Percentiles rank a stretch among this genome's conserved stretches.
phyloP scores from a whole-genome alignment of 2,888 invertebrate genomes.

The Amphipoea oculea region DNA sequence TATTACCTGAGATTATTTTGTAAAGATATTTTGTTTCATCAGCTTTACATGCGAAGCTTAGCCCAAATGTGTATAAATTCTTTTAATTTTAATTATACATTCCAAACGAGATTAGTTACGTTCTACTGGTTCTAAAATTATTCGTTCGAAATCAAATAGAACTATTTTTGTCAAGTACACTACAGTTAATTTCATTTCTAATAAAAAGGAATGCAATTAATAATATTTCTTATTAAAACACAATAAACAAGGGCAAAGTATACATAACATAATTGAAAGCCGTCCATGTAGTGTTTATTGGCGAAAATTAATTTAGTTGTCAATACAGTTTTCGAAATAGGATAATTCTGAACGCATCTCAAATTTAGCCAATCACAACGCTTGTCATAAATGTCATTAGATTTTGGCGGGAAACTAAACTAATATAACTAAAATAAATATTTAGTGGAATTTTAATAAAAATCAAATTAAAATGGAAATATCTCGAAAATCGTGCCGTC shows the following conservation, averaged over 20 bases:
- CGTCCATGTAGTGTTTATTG: constrained; percentile 86
- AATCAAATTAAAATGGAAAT: constrained; percentile 77
- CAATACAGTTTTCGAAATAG: constrained; percentile 53
- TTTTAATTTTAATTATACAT: constrained; percentile 10
- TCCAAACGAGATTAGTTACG: constrained; percentile 55
- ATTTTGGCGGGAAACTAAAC: constrained; percentile 56
- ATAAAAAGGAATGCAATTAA: constrained; percentile 41
- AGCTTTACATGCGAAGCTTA: constrained; percentile 56
- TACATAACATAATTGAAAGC: constrained; percentile 81
- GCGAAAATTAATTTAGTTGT: constrained; percentile 67
- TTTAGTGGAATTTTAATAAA: constrained; percentile 18
- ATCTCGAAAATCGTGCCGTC: constrained; percentile 80
- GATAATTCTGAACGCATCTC: constrained; percentile 53
- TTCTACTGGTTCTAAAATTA: constrained; percentile 53
- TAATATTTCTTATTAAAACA: constrained; percentile 41
- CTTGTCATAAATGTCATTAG: constrained; percentile 40
- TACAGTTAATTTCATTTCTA: constrained; percentile 53
- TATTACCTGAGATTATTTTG: constrained; percentile 51
- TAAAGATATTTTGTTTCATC: constrained; percentile 38
- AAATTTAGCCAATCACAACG: constrained; percentile 61
- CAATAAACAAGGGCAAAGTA: constrained; percentile 76
- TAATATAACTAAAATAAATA: constrained; percentile 1
- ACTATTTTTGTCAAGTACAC: constrained; percentile 53
- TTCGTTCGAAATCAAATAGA: constrained; percentile 40
- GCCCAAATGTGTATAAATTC: constrained; percentile 29